phyloP scores from a whole-genome alignment of 2,888 invertebrate species.

The Cheiracanthium punctorium region DNA sequence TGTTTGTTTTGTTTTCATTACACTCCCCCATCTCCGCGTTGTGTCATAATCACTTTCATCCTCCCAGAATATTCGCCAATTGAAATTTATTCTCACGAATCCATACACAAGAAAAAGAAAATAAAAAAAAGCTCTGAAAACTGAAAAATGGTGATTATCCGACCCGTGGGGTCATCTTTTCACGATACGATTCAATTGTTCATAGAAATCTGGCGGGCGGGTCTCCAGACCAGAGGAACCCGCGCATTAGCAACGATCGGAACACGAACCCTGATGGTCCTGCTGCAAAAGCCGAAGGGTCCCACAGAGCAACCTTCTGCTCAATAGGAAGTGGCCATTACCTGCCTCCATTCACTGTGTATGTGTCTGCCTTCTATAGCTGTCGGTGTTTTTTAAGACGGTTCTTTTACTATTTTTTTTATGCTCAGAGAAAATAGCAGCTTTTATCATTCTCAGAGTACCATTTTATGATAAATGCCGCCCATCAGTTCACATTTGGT shows the following conservation, averaged over 20 bases:
- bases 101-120: not conserved
- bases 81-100: constrained; percentile 32
- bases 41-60: not conserved
- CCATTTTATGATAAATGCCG: constrained; percentile 21
- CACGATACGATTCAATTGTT: constrained; percentile 58
- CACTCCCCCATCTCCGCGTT: no score
- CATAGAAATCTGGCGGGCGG: constrained; percentile 53
- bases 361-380: constrained; percentile 17
- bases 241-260: constrained; percentile 51
- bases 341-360: not conserved
- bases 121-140: not conserved
- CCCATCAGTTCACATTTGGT: no score
- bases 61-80: constrained; percentile 13
- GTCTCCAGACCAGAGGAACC: constrained; percentile 34
- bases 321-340: constrained; percentile 33
- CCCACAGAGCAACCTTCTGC: constrained; percentile 25
- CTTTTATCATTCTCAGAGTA: constrained; percentile 35
- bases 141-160: constrained; percentile 1
- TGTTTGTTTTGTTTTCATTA: no score
- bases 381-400: not conserved
- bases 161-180: constrained; percentile 40
- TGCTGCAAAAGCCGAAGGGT: not conserved
- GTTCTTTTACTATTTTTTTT: not conserved
- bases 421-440: not conserved
- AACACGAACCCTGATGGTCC: constrained; percentile 63